Evolutionary conservation across 2,113 vertebrate species (phyloP), one percentile per base, ranked within the genome.

Genomic region (Toxostoma redivivum): DNA sequence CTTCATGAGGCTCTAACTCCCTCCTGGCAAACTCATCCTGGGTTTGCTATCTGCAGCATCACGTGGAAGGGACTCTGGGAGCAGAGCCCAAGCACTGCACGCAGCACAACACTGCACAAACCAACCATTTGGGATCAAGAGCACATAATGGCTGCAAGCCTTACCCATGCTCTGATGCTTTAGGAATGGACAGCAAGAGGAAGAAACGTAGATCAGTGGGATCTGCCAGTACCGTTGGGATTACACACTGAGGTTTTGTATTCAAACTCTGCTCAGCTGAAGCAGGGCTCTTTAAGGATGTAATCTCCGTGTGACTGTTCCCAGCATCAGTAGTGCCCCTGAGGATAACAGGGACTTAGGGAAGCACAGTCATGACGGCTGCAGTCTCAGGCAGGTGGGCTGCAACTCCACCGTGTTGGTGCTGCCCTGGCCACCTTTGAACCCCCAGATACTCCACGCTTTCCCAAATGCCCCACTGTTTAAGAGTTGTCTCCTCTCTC

Each of bases 241-340:
- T 86, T 83, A 92, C 86, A 83, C 0, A 0, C 56, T 19, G 35
- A 74, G 62, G 37, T 57, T 94, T 69, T 89, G 65, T 51, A 91
- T 91, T 72, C 67, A 58, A 82, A 76, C 69, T 70, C 42, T 38
- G 48, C 73, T 56, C 3, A 0, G 38, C 4, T 83, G 69, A 48
- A 35, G 37, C 30, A 13, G 74, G 88, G 72, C 45, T 72, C 91
- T 97, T 94, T 81, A 84, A 90, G 71, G 71, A 56, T 33, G 57
- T 94, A 94, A 97, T 95, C 95, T 88, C 94, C 25, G 50, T 88
- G 95, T 73, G 94, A 95, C 81, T 72, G 80, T 18, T 95, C 86
- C 72, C 72, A 94, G 93, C 74, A 37, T 9, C 66, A 86, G 54
- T 64, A 8, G 0, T 84, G 79, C 71, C 85, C 62, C 66, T 44